Evolutionary conservation across 2,888 invertebrate genomes (phyloP).

Genomic region (Metallyticus violacea): DNA sequence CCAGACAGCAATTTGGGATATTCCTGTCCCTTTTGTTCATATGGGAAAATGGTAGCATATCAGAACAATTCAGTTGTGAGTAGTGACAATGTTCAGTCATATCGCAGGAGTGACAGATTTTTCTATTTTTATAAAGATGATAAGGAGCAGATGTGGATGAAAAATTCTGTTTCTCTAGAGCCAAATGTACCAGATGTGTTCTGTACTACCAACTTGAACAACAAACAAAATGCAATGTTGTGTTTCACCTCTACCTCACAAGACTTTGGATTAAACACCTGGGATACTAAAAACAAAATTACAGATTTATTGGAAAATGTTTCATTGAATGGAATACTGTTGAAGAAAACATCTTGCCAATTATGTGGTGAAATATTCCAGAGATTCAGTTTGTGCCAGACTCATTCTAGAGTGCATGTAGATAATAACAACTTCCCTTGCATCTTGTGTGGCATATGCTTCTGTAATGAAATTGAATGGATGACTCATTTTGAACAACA

Average conservation of each 20-base stretch:
- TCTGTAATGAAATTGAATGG: neutral
- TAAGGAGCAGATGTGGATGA: neutral
- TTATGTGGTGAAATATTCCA: neutral
- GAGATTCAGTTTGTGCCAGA: neutral
- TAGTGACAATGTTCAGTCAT: neutral
- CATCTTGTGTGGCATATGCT: neutral
- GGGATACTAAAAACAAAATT: neutral
- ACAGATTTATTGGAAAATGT: neutral
- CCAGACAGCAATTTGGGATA: neutral
- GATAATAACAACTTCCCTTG: neutral
- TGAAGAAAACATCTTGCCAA: neutral
- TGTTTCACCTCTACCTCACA: neutral
- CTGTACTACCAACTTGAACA: neutral
- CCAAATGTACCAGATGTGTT: neutral
- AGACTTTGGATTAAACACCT: neutral
- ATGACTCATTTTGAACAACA: neutral
- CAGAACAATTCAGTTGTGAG: neutral
- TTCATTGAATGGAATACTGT: neutral
- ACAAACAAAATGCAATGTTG: neutral
- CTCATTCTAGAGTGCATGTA: neutral
- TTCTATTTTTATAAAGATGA: neutral
- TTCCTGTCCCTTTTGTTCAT: neutral
- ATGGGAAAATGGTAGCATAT: neutral
- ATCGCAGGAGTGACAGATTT: neutral
- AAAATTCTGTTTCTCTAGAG: neutral